A percentile compares a stretch with the other conserved stretches of the same genome.
phyloP scores from a whole-genome alignment of 2,113 vertebrate genomes.

The Centropristis striata region DNA sequence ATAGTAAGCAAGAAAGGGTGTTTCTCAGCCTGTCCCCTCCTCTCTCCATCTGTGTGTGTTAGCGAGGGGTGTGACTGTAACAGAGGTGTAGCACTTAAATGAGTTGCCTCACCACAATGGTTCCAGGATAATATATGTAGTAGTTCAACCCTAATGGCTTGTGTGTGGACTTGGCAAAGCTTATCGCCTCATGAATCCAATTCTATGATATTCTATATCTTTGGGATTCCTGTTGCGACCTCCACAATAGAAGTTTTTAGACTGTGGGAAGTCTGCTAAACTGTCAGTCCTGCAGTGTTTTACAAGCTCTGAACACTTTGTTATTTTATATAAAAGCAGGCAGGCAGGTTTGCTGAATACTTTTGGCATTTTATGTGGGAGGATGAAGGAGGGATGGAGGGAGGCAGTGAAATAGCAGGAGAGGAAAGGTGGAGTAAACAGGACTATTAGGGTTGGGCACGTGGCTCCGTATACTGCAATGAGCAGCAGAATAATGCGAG shows the following conservation, averaged over 20 bases:
- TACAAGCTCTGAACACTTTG: constrained; percentile 78
- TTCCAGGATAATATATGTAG: constrained; percentile 34
- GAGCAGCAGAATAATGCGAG: constrained; percentile 51
- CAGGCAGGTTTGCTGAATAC: constrained; percentile 72
- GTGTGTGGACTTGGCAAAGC: neutral
- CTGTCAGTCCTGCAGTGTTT: constrained; percentile 79
- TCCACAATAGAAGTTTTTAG: constrained; percentile 61
- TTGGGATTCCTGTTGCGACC: constrained; percentile 42
- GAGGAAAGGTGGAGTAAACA: constrained; percentile 73
- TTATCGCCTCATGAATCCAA: neutral
- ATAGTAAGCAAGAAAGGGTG: constrained; percentile 33
- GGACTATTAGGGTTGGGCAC: constrained; percentile 78
- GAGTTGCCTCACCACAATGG: constrained; percentile 24
- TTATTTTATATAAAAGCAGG: constrained; percentile 82
- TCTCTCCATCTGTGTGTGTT: constrained; percentile 20
- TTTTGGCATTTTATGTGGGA: constrained; percentile 79
- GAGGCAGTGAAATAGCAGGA: constrained; percentile 36
- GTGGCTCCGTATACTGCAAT: constrained; percentile 74
- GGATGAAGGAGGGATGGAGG: constrained; percentile 59
- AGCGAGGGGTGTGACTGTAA: constrained; percentile 11
- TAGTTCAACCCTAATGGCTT: constrained; percentile 16
- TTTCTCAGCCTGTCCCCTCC: constrained; percentile 27
- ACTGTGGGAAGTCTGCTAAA: constrained; percentile 80
- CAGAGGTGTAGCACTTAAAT: constrained; percentile 47
- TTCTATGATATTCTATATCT: constrained; percentile 10